phyloP scores from a whole-genome alignment of 2,113 vertebrate species.

The Semnopithecus entellus region DNA sequence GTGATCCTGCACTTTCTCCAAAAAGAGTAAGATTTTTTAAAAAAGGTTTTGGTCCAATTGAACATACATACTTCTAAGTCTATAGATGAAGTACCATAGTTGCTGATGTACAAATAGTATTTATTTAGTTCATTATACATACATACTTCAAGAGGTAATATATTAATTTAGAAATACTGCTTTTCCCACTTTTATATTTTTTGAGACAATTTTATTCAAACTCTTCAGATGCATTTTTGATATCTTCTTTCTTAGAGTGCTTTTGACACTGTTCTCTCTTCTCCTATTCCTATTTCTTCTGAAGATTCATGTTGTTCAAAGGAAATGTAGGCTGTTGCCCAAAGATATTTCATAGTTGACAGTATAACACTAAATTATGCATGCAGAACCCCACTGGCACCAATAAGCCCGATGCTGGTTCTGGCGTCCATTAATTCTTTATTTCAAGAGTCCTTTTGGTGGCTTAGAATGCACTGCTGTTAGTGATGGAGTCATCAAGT shows the following conservation, averaged over 20 bases:
- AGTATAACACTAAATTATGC: constrained; percentile 64
- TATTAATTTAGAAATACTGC: not conserved
- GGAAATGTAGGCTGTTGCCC: constrained; percentile 12
- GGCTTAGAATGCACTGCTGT: constrained; percentile 27
- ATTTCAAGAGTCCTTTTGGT: constrained; percentile 42
- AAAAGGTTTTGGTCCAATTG: not conserved
- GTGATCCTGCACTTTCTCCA: not conserved
- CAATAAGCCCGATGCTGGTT: constrained; percentile 3
- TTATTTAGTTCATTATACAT: not conserved
- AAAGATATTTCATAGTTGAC: constrained; percentile 51
- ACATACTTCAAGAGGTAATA: not conserved
- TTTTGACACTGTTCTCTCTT: not conserved
- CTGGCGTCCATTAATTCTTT: constrained; percentile 59
- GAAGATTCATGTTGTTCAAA: constrained; percentile 51
- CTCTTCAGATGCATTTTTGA: not conserved
- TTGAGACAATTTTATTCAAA: constrained; percentile 17
- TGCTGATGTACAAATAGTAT: not conserved
- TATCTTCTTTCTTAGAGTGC: not conserved
- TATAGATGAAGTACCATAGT: not conserved
- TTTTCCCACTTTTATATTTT: not conserved
- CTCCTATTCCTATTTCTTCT: constrained; percentile 13
- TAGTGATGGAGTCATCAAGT: not conserved
- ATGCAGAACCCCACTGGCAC: constrained; percentile 36
- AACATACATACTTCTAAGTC: not conserved
- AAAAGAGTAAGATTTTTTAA: not conserved